Percentiles rank a stretch among this genome's conserved stretches.
Conservation (phyloP, 1,140 invertebrate genomes). For the Bactericera cockerelli region DNA sequence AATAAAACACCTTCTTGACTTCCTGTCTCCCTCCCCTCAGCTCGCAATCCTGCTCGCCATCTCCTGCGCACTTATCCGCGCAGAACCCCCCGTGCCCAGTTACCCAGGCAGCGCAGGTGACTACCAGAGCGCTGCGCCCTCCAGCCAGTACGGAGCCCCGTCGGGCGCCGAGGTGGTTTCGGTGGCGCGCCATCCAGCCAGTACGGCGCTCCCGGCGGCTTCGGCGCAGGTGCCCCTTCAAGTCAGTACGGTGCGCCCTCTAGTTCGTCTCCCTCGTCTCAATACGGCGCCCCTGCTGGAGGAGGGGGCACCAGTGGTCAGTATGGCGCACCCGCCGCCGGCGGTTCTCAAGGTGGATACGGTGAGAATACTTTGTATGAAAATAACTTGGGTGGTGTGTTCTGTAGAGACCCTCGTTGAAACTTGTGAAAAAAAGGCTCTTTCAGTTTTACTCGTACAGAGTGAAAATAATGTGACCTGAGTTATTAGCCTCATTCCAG, state of each 20-base stretch:
- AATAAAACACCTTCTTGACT: no score
- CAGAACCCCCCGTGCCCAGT: background rate
- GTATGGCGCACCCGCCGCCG: conserved; percentile 1
- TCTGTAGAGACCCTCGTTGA: no score
- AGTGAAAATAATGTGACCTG: no score
- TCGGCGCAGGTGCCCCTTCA: background rate
- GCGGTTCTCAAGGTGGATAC: background rate
- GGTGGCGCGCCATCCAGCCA: conserved; percentile 20
- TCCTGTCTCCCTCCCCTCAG: no score
- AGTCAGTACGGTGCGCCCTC: conserved; percentile 13
- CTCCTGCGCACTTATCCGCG: no score
- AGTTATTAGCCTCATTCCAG: no score
- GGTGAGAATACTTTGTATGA: no score
- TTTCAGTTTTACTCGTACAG: no score
- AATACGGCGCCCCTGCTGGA: conserved; percentile 12
- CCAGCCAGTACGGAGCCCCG: conserved; percentile 14
- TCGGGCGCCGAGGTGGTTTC: background rate
- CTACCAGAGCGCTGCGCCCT: background rate
- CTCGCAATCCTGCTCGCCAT: no score
- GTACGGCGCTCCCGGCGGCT: conserved; percentile 22
- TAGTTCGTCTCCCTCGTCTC: conserved; percentile 11
- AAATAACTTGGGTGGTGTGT: no score
- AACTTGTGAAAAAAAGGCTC: no score
- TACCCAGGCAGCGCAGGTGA: background rate
- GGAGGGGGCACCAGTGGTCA: conserved; percentile 11